Conservation (phyloP, 2,113 vertebrate species). For the Pedionomus torquatus region DNA sequence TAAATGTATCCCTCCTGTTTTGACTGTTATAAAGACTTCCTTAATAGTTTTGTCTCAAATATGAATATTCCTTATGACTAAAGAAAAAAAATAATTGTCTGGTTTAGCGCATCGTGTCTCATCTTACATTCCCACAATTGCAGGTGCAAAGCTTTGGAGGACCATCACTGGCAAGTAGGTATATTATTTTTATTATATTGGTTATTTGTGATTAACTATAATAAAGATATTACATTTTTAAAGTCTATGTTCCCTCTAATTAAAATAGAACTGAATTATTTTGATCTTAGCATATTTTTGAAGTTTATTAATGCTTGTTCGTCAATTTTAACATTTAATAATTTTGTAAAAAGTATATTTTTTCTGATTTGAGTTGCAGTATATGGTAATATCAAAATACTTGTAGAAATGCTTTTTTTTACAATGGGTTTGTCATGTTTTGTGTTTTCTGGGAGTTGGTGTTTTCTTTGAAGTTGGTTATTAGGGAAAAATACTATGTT, state of each 20-base stretch:
- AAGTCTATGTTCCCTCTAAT: background rate
- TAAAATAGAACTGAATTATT: background rate
- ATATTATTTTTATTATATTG: background rate
- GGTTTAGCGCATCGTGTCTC: background rate
- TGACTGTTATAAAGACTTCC: background rate
- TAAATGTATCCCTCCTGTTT: background rate
- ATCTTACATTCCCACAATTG: slow-evolving; percentile 2
- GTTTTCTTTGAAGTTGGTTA: background rate
- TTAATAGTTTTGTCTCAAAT: background rate
- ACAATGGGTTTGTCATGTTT: background rate
- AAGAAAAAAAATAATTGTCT: background rate
- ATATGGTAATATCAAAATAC: background rate
- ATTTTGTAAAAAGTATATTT: background rate
- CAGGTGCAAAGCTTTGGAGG: slow-evolving; percentile 84
- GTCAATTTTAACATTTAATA: background rate
- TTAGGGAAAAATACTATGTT: background rate
- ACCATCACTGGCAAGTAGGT: slow-evolving; percentile 87
- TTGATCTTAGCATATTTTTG: background rate
- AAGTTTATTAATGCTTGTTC: background rate
- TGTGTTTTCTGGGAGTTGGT: background rate
- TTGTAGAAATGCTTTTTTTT: background rate
- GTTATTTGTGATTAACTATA: too few species aligned
- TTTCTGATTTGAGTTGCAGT: background rate
- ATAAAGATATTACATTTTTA: too few species aligned
- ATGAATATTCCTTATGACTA: background rate